Evolutionary conservation across 2,113 vertebrate genomes (phyloP).

Genomic region (Odontophorus gujanensis): DNA sequence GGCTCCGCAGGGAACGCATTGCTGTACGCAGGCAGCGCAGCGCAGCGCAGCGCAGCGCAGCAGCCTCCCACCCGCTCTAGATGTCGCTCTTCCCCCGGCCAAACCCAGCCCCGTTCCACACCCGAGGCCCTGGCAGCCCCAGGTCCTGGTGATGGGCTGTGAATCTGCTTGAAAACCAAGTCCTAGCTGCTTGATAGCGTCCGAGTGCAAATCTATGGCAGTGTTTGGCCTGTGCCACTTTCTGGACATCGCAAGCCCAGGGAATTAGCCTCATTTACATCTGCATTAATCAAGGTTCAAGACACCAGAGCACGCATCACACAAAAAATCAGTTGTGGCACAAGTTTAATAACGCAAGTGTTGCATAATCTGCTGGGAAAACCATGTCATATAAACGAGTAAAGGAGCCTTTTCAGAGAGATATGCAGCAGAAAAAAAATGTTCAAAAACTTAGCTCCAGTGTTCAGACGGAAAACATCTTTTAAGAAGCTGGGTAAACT

Average conservation of each 20-base stretch:
- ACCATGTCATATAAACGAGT: background rate
- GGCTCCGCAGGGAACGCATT: background rate
- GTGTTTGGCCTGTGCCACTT: background rate
- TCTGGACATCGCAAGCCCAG: background rate
- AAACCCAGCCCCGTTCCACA: background rate
- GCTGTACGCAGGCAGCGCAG: background rate
- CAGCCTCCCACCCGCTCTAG: conserved; percentile 2
- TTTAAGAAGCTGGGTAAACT: conserved; percentile 16
- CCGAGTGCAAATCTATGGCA: background rate
- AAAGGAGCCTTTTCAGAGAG: conserved; percentile 2
- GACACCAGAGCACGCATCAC: accelerated
- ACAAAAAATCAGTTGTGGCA: accelerated
- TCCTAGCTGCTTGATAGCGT: background rate
- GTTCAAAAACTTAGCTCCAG: background rate
- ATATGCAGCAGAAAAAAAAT: background rate
- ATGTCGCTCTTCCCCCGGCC: conserved; percentile 28
- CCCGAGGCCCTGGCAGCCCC: background rate
- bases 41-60: background rate
- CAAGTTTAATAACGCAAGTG: background rate
- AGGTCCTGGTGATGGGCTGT: background rate
- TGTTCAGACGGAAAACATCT: background rate
- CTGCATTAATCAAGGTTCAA: accelerated
- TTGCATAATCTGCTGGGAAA: background rate
- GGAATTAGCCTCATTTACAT: background rate
- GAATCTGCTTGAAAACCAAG: background rate